These are phyloP conservation scores for Macaria notata DNA, from an alignment of 2,888 invertebrate genomes.

Conservation along the genomic window DNA sequence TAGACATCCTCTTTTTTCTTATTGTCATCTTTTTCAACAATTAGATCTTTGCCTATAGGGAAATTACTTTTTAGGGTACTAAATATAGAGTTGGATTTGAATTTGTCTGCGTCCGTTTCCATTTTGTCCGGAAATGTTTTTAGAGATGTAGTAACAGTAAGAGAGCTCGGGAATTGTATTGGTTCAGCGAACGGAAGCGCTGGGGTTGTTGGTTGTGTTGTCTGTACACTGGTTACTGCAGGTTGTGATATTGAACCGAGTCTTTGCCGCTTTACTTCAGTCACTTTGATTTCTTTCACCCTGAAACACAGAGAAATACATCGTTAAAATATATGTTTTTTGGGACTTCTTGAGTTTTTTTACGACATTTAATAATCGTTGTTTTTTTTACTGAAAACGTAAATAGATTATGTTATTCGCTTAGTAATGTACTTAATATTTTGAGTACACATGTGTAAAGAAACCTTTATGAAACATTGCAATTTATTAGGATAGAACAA, in stretches of 20 bases:
- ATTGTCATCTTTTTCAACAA: conserved; percentile 52
- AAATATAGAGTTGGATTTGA: conserved; percentile 45
- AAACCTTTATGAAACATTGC: too few relatives aligned
- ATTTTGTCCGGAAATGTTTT: conserved; percentile 40
- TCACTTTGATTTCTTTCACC: conserved; percentile 65
- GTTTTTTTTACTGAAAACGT: too few relatives aligned
- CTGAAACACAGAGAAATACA: conserved; percentile 51
- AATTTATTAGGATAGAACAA: too few relatives aligned
- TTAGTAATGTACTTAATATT: too few relatives aligned
- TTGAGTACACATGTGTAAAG: too few relatives aligned
- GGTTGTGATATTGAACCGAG: conserved; percentile 49
- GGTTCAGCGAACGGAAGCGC: conserved; percentile 50
- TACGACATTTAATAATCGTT: too few relatives aligned
- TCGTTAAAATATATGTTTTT: too few relatives aligned
- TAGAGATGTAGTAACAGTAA: conserved; percentile 67
- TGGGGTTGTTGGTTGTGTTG: conserved; percentile 11
- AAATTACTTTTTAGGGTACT: conserved; percentile 54
- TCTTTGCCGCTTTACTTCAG: conserved; percentile 62
- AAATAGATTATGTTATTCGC: too few relatives aligned
- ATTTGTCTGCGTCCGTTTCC: conserved; percentile 40
- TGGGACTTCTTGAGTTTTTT: too few relatives aligned
- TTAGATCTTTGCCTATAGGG: conserved; percentile 55
- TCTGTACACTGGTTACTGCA: conserved; percentile 5
- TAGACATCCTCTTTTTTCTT: conserved; percentile 58
- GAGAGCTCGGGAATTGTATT: conserved; percentile 70